phyloP scores from a whole-genome alignment of 1,140 invertebrate genomes.

The Drosophila kikkawai region DNA sequence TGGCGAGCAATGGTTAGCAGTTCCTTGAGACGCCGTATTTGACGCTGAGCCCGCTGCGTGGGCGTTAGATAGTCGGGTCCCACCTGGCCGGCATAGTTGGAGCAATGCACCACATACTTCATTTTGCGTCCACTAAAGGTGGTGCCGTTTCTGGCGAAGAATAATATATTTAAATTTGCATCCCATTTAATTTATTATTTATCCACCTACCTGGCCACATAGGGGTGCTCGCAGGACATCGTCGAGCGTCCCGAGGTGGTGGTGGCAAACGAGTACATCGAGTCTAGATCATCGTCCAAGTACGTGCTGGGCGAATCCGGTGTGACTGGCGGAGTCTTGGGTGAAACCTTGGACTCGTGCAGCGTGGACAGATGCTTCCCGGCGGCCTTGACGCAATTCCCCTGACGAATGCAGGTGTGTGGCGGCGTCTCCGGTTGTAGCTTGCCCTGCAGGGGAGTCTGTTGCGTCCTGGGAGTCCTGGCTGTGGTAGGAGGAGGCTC shows the following conservation, averaged over 20 bases:
- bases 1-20: slow-evolving; percentile 90
- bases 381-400: slow-evolving; percentile 40
- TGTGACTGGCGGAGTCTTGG: slow-evolving; percentile 87
- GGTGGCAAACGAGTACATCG: slow-evolving; percentile 91
- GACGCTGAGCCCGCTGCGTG: slow-evolving; percentile 92
- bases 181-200: not conserved
- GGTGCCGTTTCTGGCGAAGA: slow-evolving; percentile 89
- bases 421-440: not conserved
- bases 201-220: slow-evolving; percentile 87
- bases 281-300: slow-evolving; percentile 90
- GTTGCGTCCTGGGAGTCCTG: slow-evolving; percentile 44
- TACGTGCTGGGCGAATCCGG: slow-evolving; percentile 86
- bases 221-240: slow-evolving; percentile 90
- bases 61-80: slow-evolving; percentile 94
- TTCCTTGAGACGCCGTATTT: slow-evolving; percentile 90
- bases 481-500: slow-evolving; percentile 27
- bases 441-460: slow-evolving; percentile 9
- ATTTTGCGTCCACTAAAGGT: slow-evolving; percentile 90
- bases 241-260: slow-evolving; percentile 87
- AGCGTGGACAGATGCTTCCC: slow-evolving; percentile 61
- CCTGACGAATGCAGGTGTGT: slow-evolving; percentile 51
- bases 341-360: slow-evolving; percentile 76
- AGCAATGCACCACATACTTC: slow-evolving; percentile 93
- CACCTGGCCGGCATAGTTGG: slow-evolving; percentile 89
- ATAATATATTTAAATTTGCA: not conserved